These are phyloP conservation scores for Osmerus mordax DNA, from an alignment of 2,113 vertebrate genomes.

Conservation along the genomic window DNA sequence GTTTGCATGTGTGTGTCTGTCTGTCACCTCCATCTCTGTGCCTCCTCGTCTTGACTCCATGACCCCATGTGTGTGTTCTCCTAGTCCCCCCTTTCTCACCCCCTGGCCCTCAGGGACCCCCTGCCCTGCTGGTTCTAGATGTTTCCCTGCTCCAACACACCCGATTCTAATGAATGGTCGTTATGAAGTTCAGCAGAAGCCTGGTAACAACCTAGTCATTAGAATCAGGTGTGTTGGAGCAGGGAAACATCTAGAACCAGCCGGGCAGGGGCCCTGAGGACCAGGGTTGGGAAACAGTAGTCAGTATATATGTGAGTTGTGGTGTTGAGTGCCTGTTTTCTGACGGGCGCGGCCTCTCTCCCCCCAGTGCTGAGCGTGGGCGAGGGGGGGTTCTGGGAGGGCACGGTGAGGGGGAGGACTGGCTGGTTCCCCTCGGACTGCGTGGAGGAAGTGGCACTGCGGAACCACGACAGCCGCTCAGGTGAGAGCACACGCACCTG, in stretches of 20 bases:
- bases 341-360: constrained; percentile 28
- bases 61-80: constrained; percentile 9
- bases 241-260: too few relatives aligned
- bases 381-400: constrained; percentile 93
- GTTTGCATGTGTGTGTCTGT: constrained; percentile 61
- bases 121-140: too few relatives aligned
- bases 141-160: too few relatives aligned
- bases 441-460: constrained; percentile 86
- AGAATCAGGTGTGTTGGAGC: too few relatives aligned
- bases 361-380: constrained; percentile 84
- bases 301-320: not conserved
- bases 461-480: constrained; percentile 83
- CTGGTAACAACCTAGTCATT: too few relatives aligned
- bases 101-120: not conserved
- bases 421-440: constrained; percentile 94
- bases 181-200: too few relatives aligned
- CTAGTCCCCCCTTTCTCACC: not conserved
- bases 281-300: too few relatives aligned
- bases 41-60: not conserved
- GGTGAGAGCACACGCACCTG: constrained; percentile 62
- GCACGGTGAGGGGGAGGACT: constrained; percentile 83
- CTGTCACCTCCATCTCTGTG: constrained; percentile 33
- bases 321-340: too few relatives aligned
- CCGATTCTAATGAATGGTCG: too few relatives aligned
- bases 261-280: too few relatives aligned